Evolutionary conservation across 2,888 invertebrate genomes (phyloP).

Genomic region (Caenorhabditis sp.): DNA sequence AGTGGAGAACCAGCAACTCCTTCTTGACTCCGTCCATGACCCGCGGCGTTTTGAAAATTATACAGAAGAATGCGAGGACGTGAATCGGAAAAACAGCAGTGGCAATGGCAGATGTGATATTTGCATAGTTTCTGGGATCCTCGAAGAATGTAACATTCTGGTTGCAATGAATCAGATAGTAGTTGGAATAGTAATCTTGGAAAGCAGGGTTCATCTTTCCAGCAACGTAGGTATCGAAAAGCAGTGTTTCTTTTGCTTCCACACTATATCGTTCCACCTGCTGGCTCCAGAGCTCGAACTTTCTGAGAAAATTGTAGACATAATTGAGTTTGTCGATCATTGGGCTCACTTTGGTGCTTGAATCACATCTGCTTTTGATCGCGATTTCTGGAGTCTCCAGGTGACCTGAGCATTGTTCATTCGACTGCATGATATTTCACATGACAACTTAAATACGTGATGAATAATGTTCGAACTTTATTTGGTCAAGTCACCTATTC

Average conservation of each 20-base stretch:
- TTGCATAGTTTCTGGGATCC: slow-evolving; percentile 10
- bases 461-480: too few species aligned
- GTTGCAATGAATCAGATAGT: slow-evolving; percentile 4
- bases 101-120: slow-evolving; percentile 25
- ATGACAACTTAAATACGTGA: too few species aligned
- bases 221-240: background rate
- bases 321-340: background rate
- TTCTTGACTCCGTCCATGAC: slow-evolving; percentile 24
- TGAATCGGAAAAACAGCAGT: slow-evolving; percentile 31
- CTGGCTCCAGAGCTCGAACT: background rate
- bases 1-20: slow-evolving; percentile 15
- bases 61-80: slow-evolving; percentile 27
- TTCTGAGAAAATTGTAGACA: background rate
- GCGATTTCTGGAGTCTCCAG: too few species aligned
- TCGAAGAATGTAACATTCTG: slow-evolving; percentile 8
- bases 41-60: slow-evolving; percentile 26
- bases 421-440: too few species aligned
- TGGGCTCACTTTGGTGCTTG: background rate
- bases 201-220: slow-evolving; percentile 7
- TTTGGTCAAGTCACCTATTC: too few species aligned
- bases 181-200: slow-evolving; percentile 8
- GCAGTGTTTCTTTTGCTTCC: background rate
- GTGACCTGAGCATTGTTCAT: too few species aligned
- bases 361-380: too few species aligned
- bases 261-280: background rate